Evolutionary conservation across 2,797 vertebrate species (phyloP).

Genomic region (Danio choprae): DNA sequence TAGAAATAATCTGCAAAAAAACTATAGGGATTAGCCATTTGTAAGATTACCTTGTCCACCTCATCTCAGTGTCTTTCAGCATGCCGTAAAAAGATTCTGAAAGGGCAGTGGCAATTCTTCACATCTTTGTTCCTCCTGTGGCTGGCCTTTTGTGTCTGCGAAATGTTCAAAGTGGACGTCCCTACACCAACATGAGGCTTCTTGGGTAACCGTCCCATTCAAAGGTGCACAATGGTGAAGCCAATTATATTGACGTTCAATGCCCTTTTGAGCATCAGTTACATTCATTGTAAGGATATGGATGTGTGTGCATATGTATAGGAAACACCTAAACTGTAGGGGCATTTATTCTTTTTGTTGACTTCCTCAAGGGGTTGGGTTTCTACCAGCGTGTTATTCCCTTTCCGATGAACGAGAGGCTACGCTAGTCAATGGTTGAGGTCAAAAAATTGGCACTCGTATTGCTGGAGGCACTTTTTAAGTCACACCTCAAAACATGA

Average conservation of each 20-base stretch:
- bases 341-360: constrained; percentile 72
- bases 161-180: constrained; percentile 84
- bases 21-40: constrained; percentile 48
- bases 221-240: constrained; percentile 78
- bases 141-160: constrained; percentile 80
- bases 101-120: constrained; percentile 75
- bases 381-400: constrained; percentile 64
- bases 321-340: constrained; percentile 75
- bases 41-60: constrained; percentile 57
- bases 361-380: constrained; percentile 70
- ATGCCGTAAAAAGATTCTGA: constrained; percentile 71
- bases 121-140: constrained; percentile 77
- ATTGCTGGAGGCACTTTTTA: constrained; percentile 59
- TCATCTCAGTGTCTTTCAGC: constrained; percentile 61
- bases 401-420: constrained; percentile 49
- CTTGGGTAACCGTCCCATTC: constrained; percentile 84
- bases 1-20: constrained; percentile 35
- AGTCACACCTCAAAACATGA: constrained; percentile 68
- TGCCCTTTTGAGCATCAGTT: constrained; percentile 79
- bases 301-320: constrained; percentile 63
- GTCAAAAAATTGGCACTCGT: constrained; percentile 63
- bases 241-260: constrained; percentile 81
- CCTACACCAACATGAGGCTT: constrained; percentile 84
- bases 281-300: constrained; percentile 71
- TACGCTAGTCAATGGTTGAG: constrained; percentile 61